Base-by-base conservation (phyloP, 2,797 vertebrate species). In the Choloepus didactylus region DNA sequence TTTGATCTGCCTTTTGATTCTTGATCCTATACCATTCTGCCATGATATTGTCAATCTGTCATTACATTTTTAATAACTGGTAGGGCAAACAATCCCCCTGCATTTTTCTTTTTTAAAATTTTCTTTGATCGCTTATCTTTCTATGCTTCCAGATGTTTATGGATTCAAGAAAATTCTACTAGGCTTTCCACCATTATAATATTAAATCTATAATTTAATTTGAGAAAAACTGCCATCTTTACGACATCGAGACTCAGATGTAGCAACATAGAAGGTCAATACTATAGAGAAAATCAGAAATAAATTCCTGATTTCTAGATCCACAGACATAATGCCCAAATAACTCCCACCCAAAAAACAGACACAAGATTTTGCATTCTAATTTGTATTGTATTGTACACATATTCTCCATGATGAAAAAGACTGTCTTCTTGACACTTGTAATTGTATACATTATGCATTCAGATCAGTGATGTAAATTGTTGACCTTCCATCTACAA, bases 1-100 rank as follows among this genome's bases (percentile, higher is more conserved):
- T 95, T 93, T 73, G 8, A 75, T 90, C 9, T 88, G 15, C 12
- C 23, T 84, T 70, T 96, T 92, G 23, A 62, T 72, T 93, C 51
- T 94, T 62, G 54, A 87, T 23, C 9, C 19, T 19, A 41, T 9
- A 31, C 7, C 46, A 64, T 14, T 77, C 56, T 82, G 15, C 18
- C 15, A 70, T 75, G 7, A 46, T 76, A 60, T 27, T 41, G 3
- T 5, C 66, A 21, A 29, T 95, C 59, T 89, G 16, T 56, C 66
- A 44, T 82, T 72, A 54, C 2, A 5, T 80, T 89, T 62, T 83
- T 56, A 89, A 79, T 89, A 87, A 75, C 21, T 2, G 75, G 31
- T 27, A 51, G 2, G 93, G 56, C 27, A 86, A 87, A 25, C 4
- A 35, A 35, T 35, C 0, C 21, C 16, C 25, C 38, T 69, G 25